These are phyloP conservation scores for Amblyjoppa fuscipennis DNA, from an alignment of 2,888 invertebrate genomes.

Conservation along the genomic window DNA sequence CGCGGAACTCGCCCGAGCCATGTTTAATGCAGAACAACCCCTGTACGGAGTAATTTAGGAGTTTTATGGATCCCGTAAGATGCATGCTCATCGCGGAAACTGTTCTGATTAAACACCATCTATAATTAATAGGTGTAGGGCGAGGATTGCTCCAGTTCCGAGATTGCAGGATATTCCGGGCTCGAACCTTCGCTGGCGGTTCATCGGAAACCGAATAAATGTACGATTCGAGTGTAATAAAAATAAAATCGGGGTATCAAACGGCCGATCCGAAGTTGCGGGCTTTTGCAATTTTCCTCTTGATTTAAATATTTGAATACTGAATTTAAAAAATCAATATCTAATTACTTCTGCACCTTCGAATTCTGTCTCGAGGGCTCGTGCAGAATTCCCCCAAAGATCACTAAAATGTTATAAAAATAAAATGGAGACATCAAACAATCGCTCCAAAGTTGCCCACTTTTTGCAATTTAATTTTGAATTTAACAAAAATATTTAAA, in stretches of 20 bases:
- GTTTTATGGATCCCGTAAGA: neutral
- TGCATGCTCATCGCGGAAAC: neutral
- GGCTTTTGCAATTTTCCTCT: neutral
- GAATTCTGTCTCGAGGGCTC: too few species aligned
- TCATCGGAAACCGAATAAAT: neutral
- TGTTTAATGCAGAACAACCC: neutral
- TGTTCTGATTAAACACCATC: neutral
- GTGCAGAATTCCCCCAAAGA: too few species aligned
- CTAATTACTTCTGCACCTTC: too few species aligned
- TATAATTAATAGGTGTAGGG: neutral
- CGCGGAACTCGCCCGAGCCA: neutral
- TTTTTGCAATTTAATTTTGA: too few species aligned
- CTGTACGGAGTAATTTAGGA: neutral
- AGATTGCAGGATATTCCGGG: neutral
- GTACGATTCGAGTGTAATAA: neutral
- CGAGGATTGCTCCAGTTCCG: neutral
- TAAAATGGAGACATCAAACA: too few species aligned
- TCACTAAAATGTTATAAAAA: too few species aligned
- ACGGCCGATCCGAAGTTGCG: neutral
- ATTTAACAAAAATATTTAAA: too few species aligned
- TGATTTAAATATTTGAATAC: too few species aligned
- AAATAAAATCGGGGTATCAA: neutral
- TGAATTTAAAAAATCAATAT: too few species aligned
- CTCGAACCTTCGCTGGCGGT: neutral
- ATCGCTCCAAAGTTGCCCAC: too few species aligned